Conservation (phyloP, 2,113 vertebrate genomes). For the Pelecanoides urinatrix region DNA sequence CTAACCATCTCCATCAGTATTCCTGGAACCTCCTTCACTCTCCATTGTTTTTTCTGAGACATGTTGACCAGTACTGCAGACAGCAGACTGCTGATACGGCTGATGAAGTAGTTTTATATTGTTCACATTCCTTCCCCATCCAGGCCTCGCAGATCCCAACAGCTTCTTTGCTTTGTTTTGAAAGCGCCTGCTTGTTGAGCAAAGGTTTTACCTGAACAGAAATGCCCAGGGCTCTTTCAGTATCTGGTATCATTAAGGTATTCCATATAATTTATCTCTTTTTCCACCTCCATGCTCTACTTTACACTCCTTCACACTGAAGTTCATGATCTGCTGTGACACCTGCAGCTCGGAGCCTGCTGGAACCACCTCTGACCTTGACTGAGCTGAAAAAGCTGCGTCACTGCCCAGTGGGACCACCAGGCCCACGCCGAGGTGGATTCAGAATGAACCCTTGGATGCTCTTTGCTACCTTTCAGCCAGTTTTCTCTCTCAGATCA, state of each 20-base stretch:
- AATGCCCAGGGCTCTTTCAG: not conserved
- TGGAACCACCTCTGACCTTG: not conserved
- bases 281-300: not conserved
- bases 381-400: not conserved
- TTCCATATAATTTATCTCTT: not conserved
- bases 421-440: fast-evolving
- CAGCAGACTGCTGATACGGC: not conserved
- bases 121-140: not conserved
- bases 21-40: not conserved
- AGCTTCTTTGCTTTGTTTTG: not conserved
- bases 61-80: fast-evolving
- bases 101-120: not conserved
- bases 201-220: not conserved
- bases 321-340: not conserved
- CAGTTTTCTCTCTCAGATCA: not conserved
- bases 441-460: not conserved
- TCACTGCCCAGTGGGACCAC: not conserved
- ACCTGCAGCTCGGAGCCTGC: not conserved
- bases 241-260: not conserved
- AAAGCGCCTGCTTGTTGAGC: not conserved
- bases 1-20: not conserved
- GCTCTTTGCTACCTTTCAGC: not conserved
- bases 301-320: not conserved
- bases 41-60: not conserved
- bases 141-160: not conserved